Conservation (phyloP, 1,140 invertebrate species). For the Papilio helenus region DNA sequence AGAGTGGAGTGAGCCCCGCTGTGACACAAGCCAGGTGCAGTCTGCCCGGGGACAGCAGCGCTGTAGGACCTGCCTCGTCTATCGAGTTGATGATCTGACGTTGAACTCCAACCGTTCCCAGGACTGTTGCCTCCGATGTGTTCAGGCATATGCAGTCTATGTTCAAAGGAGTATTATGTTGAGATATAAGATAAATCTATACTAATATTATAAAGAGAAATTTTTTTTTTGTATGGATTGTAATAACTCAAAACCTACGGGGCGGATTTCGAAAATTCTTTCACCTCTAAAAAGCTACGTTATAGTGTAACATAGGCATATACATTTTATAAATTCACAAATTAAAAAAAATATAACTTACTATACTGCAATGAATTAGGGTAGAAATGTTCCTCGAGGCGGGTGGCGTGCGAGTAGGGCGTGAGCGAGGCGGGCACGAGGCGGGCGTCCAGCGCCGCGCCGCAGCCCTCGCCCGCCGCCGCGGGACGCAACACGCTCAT, state of each 20-base stretch:
- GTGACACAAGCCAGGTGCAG: conserved; percentile 85
- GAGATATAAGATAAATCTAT: no score
- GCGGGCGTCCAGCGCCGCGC: conserved; percentile 58
- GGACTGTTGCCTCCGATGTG: conserved; percentile 75
- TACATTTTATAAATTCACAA: no score
- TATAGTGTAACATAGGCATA: no score
- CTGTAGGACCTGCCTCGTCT: conserved; percentile 84
- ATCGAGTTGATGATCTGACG: conserved; percentile 86
- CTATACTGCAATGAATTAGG: conserved; percentile 91
- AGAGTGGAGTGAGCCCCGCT: conserved; percentile 86
- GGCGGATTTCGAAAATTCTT: no score
- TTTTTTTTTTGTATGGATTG: no score
- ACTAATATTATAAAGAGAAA: no score
- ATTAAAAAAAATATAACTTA: conserved; percentile 81
- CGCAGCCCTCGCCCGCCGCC: conserved; percentile 49
- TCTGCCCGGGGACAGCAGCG: conserved; percentile 87
- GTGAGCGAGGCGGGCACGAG: conserved; percentile 65
- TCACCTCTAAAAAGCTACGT: no score
- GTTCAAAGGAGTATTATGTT: no score
- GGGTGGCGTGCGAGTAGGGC: conserved; percentile 78
- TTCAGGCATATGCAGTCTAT: conserved; percentile 83
- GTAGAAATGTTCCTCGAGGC: conserved; percentile 90
- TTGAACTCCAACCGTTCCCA: conserved; percentile 86
- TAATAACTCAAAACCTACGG: no score
- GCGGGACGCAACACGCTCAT: conserved; percentile 60